Base-by-base conservation (phyloP, 2,888 invertebrate genomes). In the Eilema griseolum region DNA sequence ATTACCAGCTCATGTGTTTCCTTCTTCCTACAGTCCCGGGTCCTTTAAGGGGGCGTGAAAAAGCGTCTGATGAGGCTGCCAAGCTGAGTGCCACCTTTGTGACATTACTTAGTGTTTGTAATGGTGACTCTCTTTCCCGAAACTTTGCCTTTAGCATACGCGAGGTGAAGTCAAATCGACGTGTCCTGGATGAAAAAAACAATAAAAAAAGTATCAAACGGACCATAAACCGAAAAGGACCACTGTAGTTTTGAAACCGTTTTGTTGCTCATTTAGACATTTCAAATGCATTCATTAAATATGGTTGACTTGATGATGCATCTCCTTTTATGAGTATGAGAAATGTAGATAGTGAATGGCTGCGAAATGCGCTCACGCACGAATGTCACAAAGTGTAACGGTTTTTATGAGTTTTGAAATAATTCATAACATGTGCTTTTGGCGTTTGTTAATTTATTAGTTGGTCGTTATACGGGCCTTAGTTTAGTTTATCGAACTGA, bases 331-430 rank as follows among this genome's bases (percentile, higher is more conserved):
- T 52, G 52, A 52, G n/a, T 52, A 52, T 52, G 52, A 52, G 52
- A 52, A n/a, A 46, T 46, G 10, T 52, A 78, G 83, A 79, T 74
- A 77, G 76, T 52, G 78, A 81, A 82, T 78, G 77, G 77, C 77
- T 72, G 77, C 79, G 28, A 81, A 83, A 83, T 81, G 78, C 79
- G 75, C 71, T 68, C 52, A 69, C 73, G 70, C 75, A 76, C 63
- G 70, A 72, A 75, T 83, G 83, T 83, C 79, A 75, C 78, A 73
- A 70, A 74, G 61, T 68, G 66, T 82, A 83, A 83, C 83, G 78
- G 76, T 66, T 70, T 68, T 65, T 72, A 72, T 74, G 73, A 66
- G 69, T 65, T 68, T 70, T 60, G 28, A 61, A 59, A 67, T 74
- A 33, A 57, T 66, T 61, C 61, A 70, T 61, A 57, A 12, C n/a